Evolutionary conservation across 2,888 invertebrate species (phyloP).

Genomic region (Agonopterix subpropinquella): DNA sequence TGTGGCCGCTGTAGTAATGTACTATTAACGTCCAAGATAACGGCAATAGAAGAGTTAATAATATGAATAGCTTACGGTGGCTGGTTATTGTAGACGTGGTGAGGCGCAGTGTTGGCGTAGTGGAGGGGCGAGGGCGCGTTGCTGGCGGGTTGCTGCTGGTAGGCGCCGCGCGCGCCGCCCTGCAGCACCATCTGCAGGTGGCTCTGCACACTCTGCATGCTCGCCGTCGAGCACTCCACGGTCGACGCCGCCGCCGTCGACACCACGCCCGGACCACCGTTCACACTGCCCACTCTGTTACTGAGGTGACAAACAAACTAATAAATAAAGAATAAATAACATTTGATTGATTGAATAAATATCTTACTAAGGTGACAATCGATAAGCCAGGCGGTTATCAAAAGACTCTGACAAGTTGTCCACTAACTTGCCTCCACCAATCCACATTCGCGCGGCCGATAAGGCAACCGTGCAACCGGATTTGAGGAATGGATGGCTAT

Average conservation of each 20-base stretch:
- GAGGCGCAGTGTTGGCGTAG: slow-evolving; percentile 40
- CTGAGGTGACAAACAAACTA: neutral
- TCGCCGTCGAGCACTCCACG: slow-evolving; percentile 10
- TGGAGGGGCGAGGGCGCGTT: slow-evolving; percentile 52
- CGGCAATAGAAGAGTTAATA: neutral
- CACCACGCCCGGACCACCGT: slow-evolving; percentile 32
- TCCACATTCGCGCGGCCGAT: too few relatives aligned
- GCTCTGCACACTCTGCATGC: slow-evolving; percentile 29
- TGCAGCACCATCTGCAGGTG: slow-evolving; percentile 70
- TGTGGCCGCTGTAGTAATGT: too few relatives aligned
- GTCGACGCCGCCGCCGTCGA: slow-evolving; percentile 16
- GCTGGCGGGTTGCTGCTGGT: slow-evolving; percentile 30
- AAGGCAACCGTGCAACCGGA: too few relatives aligned
- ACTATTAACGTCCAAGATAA: too few relatives aligned
- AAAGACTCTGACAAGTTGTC: too few relatives aligned
- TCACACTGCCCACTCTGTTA: slow-evolving; percentile 45
- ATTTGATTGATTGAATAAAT: too few relatives aligned
- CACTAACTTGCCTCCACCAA: too few relatives aligned
- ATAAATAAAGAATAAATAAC: too few relatives aligned
- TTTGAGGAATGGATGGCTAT: too few relatives aligned
- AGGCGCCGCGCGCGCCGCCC: slow-evolving; percentile 41
- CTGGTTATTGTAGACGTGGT: slow-evolving; percentile 38
- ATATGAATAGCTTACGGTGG: slow-evolving; percentile 29
- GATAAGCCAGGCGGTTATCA: too few relatives aligned
- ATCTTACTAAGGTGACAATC: too few relatives aligned